A percentile compares a stretch with the other conserved stretches of the same genome.
phyloP scores from a whole-genome alignment of 2,888 invertebrate species.

The Pomacea canaliculata region DNA sequence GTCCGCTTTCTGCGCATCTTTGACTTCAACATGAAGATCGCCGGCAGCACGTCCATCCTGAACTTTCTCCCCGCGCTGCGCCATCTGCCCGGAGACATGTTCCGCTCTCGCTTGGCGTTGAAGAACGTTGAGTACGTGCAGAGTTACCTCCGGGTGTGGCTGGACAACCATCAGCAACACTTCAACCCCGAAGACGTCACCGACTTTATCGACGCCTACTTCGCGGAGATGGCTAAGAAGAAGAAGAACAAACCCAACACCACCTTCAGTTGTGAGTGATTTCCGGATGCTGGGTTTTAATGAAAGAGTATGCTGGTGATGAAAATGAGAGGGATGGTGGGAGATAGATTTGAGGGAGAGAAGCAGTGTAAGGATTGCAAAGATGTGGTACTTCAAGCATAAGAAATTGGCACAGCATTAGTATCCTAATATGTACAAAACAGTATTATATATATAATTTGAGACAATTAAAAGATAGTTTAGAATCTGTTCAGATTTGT shows the following conservation, averaged over 20 bases:
- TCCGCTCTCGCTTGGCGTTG: conserved; percentile 32
- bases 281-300: neutral
- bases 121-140: conserved; percentile 39
- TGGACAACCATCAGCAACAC: conserved; percentile 32
- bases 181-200: conserved; percentile 33
- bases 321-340: too few relatives aligned
- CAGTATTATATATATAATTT: too few relatives aligned
- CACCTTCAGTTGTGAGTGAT: conserved; percentile 36
- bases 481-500: too few relatives aligned
- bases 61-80: conserved; percentile 40
- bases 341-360: too few relatives aligned
- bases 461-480: too few relatives aligned
- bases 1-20: conserved; percentile 37
- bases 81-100: conserved; percentile 39
- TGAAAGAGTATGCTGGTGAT: too few relatives aligned
- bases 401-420: too few relatives aligned
- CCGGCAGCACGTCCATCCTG: conserved; percentile 35
- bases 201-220: conserved; percentile 51
- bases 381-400: too few relatives aligned
- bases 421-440: too few relatives aligned
- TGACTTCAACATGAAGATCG: conserved; percentile 38
- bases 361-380: too few relatives aligned
- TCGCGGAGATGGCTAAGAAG: conserved; percentile 31
- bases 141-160: conserved; percentile 30
- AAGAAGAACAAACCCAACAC: conserved; percentile 31